Base-by-base conservation (phyloP, 2,113 vertebrate species). In the Anarrhichthys ocellatus region DNA sequence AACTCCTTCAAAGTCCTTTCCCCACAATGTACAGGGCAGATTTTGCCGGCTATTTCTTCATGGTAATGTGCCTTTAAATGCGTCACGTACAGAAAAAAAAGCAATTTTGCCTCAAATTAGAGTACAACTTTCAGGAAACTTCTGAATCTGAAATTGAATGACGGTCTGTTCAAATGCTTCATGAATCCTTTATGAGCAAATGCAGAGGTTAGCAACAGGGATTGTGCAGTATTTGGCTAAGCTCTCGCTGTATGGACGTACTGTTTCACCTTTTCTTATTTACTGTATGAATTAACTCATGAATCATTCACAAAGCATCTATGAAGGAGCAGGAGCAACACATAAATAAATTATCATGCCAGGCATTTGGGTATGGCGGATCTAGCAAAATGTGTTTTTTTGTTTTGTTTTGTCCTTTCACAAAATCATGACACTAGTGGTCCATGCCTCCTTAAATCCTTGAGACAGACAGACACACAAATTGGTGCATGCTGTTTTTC, bases 271-370 rank as follows among this genome's bases (percentile, higher is more conserved):
- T 84, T 85, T 83, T 86, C 54, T 87, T 91, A 89, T 92, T 86
- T 91, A 92, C 88, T 65, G 73, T 92, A 86, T 73, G 83, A 92
- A 89, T 89, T 81, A 88, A 90, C 84, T 92, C 88, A 91, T 92
- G 66, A 89, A 90, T 90, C 64, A 91, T 92, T 93, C 81, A 93
- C 61, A 75, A 42, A 73, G 83, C 71, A 75, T 91, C 73, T 74
- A 74, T 84, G 76, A 88, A 81, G 81, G 27, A 82, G 78, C 59
- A 69, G 46, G 54, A 76, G 20, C 38, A 71, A 77, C 78, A 87
- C 56, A 89, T 84, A 74, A 87, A 92, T 92, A 92, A 87, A 84
- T 92, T 17, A 91, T 88, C 46, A 29, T 69, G 71, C 63, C 34
- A n/a, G 32, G 73, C 86, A 80, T 73, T 42, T 69, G 78, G 83